Evolutionary conservation across 23 tunicate genomes (phyloP), one percentile per base, ranked within the genome.

Genomic region (Styela clava): DNA sequence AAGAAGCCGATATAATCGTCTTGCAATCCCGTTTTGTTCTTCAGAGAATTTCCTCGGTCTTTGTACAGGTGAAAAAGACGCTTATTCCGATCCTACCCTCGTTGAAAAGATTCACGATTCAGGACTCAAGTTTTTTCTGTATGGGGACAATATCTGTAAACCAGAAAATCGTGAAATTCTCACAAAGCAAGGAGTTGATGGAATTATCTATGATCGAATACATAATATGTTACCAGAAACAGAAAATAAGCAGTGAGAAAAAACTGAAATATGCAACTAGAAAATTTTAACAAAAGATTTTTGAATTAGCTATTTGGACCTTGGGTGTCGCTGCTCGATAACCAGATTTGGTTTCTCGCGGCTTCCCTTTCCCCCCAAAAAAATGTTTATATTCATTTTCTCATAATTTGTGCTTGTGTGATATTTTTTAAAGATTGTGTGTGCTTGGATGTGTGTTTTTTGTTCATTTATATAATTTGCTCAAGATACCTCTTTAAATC

Each of bases 1-100:
- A 16, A 61, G 98, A 22, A 86, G 82, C 31, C 34, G 86, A 33
- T 61, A 83, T 35, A 93, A 93, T 61, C 63, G 33, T 34, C 87
- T 93, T 89, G 98, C 98, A 32, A 80, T 85, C 22, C 91, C 94
- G 79, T 87, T 36, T 20, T 52, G 52, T 3, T 20, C 21, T 20
- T 78, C 76, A 1, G 63, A 79, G 29, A 63, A 64, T 5, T 33
- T 64, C 36, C 28, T 64, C 22, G 73, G 73, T 31, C 33, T 79
- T 5, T 33, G 51, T 77, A 27, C 35, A 20, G 23, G 51, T 2
- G 73, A 64, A 63, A 21, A 33, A 7, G 33, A 62, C 19, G 83
- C 74, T 19, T 79, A 28, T 2, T 22, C 64, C 16, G 81, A 76
- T 29, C 61, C 35, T 36, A 44, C 21, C 21, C 32, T 44, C 24